Evolutionary conservation across 2,113 vertebrate genomes (phyloP).

Genomic region (Meles meles): DNA sequence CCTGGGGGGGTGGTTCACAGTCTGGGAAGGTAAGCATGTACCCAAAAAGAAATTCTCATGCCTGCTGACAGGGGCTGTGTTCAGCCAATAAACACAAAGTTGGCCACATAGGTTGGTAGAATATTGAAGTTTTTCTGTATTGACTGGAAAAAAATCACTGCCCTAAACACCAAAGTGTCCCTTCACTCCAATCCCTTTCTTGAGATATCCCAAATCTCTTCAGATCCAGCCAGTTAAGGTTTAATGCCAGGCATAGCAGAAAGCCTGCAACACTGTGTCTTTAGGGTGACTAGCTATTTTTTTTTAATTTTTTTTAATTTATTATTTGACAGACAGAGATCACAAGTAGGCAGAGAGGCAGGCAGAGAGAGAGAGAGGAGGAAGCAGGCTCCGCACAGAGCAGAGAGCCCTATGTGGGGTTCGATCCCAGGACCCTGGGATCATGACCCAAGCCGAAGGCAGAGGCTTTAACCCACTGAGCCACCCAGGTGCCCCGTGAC

Average conservation of each 20-base stretch:
- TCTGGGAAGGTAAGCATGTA: neutral
- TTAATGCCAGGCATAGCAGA: neutral
- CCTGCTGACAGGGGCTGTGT: neutral
- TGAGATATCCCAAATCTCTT: neutral
- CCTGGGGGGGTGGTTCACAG: neutral
- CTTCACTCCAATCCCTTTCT: neutral
- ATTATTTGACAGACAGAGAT: too few relatives aligned
- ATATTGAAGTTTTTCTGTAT: constrained; percentile 9
- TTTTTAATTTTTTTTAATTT: too few relatives aligned
- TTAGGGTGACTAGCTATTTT: constrained; percentile 25
- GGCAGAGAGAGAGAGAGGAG: too few relatives aligned
- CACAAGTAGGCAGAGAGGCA: too few relatives aligned
- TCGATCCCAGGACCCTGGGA: too few relatives aligned
- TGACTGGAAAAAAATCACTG: neutral
- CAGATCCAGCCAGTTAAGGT: neutral
- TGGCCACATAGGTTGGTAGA: neutral
- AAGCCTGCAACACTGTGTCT: neutral
- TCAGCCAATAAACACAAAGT: neutral
- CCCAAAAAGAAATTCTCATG: neutral
- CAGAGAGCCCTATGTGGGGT: too few relatives aligned
- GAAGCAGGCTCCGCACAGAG: too few relatives aligned
- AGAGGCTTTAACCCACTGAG: too few relatives aligned
- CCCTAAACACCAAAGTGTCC: neutral
- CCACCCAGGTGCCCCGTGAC: too few relatives aligned
- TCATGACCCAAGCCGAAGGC: too few relatives aligned